Percentiles rank a stretch among this genome's conserved stretches.
These are phyloP conservation scores for Procavia capensis DNA, from an alignment of 2,113 vertebrate species.

Conservation along the genomic window DNA sequence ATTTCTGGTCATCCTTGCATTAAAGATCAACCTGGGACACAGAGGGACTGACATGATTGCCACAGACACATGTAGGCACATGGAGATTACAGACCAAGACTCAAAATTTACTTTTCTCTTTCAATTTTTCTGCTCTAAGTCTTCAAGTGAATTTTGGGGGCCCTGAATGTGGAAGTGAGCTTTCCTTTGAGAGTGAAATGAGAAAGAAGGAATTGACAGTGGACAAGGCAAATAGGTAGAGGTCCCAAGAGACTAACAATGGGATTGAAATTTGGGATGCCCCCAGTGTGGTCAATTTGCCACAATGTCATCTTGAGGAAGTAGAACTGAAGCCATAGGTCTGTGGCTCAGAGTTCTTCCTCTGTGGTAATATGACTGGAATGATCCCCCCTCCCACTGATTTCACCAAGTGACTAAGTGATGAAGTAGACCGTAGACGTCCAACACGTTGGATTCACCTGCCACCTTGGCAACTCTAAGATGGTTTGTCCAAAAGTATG, in stretches of 20 bases:
- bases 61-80: neutral
- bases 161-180: neutral
- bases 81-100: neutral
- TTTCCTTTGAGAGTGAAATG: constrained; percentile 5
- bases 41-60: neutral
- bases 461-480: neutral
- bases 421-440: neutral
- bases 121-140: neutral
- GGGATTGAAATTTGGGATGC: neutral
- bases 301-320: neutral
- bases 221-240: neutral
- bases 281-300: neutral
- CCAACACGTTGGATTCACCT: neutral
- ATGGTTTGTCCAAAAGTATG: neutral
- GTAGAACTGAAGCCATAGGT: neutral
- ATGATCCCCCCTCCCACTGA: neutral
- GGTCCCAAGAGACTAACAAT: neutral
- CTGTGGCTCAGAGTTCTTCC: neutral
- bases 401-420: neutral
- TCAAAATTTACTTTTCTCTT: neutral
- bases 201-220: neutral
- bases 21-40: neutral
- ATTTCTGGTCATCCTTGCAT: neutral
- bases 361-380: neutral
- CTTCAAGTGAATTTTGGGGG: neutral